These are phyloP conservation scores for Parapristionchus giblindavisi DNA, from an alignment of 2,888 invertebrate species.

Conservation along the genomic window DNA sequence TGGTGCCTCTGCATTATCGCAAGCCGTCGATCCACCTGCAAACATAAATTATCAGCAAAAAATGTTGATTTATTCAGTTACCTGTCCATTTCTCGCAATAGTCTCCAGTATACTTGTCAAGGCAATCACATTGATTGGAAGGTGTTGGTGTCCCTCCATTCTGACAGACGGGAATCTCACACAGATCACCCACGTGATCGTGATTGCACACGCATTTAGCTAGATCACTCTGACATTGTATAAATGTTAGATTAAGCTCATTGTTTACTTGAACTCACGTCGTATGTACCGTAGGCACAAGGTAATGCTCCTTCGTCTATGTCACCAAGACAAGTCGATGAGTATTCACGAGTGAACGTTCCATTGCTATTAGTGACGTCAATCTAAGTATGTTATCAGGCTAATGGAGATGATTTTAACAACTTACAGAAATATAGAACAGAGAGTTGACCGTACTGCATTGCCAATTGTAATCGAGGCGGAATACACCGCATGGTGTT, in stretches of 20 bases:
- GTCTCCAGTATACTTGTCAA: background rate
- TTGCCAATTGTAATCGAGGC: conserved; percentile 21
- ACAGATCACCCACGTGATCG: background rate
- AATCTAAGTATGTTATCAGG: background rate
- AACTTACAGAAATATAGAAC: conserved; percentile 14
- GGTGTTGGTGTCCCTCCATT: background rate
- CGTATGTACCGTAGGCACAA: background rate
- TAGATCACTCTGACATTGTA: background rate
- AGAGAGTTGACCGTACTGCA: background rate
- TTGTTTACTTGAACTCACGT: background rate
- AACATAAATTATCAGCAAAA: background rate
- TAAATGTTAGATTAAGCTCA: too few species aligned
- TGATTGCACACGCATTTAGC: background rate
- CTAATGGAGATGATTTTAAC: background rate
- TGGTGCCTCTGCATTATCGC: background rate
- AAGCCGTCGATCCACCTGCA: background rate
- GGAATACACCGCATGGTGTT: too few species aligned
- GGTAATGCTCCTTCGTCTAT: background rate
- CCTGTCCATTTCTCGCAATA: conserved; percentile 28
- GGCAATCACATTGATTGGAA: conserved; percentile 8
- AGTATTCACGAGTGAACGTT: background rate
- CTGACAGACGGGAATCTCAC: conserved; percentile 28
- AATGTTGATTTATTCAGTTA: background rate
- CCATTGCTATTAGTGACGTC: too few species aligned
- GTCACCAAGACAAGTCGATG: background rate